Conservation (phyloP, 1,140 invertebrate genomes). For the Meloidogyne hapla region DNA sequence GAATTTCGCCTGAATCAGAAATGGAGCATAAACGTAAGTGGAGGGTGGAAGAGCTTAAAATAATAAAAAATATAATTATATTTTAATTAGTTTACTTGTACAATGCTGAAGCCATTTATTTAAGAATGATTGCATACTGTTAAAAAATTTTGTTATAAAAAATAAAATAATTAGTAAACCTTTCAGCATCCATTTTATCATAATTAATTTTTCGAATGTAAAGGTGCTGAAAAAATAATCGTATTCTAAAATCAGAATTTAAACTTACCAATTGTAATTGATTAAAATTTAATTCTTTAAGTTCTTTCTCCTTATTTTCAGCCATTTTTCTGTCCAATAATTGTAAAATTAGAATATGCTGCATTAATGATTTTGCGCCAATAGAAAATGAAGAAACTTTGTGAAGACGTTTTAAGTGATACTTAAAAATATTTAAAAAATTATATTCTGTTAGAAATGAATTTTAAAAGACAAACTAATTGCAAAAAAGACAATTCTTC, state of each 20-base stretch:
- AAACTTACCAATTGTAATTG: background rate
- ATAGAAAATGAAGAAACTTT: background rate
- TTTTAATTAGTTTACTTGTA: background rate
- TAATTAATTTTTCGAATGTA: background rate
- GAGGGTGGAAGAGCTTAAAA: background rate
- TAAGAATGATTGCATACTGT: background rate
- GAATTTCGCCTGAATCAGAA: background rate
- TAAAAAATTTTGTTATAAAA: background rate
- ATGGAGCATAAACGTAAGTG: background rate
- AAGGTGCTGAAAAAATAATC: background rate
- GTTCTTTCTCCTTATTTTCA: background rate
- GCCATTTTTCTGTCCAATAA: background rate
- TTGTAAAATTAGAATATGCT: background rate
- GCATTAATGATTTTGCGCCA: background rate
- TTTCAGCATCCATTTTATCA: background rate
- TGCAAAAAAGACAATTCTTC: conserved; percentile 5
- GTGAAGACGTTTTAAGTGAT: background rate
- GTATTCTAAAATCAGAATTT: conserved; percentile 1
- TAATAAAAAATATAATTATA: background rate
- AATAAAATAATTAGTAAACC: background rate
- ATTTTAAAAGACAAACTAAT: background rate
- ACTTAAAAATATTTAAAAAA: background rate
- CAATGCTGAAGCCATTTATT: conserved; percentile 1
- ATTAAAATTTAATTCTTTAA: background rate
- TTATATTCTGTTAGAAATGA: too few species aligned